A percentile compares a stretch with the other conserved stretches of the same genome.
Evolutionary conservation across 2,797 vertebrate genomes (phyloP).

Genomic region (Pseudomugil gertrudae): DNA sequence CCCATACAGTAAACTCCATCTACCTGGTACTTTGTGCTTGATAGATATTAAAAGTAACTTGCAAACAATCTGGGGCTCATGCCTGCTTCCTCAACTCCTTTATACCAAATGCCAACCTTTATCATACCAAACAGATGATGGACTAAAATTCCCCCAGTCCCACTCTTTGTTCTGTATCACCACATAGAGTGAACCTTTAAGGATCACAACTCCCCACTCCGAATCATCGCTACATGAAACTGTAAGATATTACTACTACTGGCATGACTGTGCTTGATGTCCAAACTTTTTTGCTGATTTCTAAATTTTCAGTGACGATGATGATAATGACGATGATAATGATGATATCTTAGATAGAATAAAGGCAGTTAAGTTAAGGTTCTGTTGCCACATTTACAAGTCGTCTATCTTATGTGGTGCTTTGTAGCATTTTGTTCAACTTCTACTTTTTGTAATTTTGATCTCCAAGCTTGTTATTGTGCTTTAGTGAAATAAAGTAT

Average conservation of each 20-base stretch:
- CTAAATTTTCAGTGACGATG: constrained; percentile 63
- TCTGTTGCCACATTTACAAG: constrained; percentile 80
- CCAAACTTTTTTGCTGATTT: constrained; percentile 82
- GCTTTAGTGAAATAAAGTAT: constrained; percentile 98
- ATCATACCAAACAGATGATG: constrained; percentile 83
- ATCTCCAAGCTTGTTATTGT: constrained; percentile 90
- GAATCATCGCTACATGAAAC: constrained; percentile 73
- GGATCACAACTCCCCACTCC: constrained; percentile 61
- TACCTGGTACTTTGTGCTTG: no score
- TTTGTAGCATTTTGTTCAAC: constrained; percentile 86
- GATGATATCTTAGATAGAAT: constrained; percentile 74
- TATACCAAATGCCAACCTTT: constrained; percentile 88
- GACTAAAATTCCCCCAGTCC: constrained; percentile 65
- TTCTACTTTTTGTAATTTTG: constrained; percentile 70
- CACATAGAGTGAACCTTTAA: constrained; percentile 55
- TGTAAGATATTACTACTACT: constrained; percentile 84
- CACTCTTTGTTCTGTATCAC: constrained; percentile 65
- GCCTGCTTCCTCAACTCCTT: constrained; percentile 71
- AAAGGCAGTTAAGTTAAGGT: constrained; percentile 77
- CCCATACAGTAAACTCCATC: no score
- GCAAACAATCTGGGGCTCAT: constrained; percentile 57
- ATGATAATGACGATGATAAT: constrained; percentile 63
- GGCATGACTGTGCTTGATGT: constrained; percentile 87
- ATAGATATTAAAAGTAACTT: constrained; percentile 28
- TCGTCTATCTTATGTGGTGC: constrained; percentile 88